These are phyloP conservation scores for Subanguina moxae DNA, from an alignment of 1,140 invertebrate species.

Conservation along the genomic window DNA sequence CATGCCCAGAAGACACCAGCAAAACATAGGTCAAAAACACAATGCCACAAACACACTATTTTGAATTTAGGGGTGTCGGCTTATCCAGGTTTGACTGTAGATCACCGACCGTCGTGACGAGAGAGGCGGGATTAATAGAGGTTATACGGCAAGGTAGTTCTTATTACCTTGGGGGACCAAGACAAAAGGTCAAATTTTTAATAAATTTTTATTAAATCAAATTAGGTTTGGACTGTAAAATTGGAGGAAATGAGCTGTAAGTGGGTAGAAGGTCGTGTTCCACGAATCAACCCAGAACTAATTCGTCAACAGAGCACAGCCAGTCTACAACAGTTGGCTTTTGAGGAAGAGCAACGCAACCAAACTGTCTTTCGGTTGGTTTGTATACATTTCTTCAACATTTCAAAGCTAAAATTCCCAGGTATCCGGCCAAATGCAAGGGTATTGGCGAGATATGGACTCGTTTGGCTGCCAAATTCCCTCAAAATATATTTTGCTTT, in stretches of 20 bases:
- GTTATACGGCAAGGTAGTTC: too few species aligned
- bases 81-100: too few species aligned
- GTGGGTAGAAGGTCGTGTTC: slow-evolving; percentile 42
- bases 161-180: background rate
- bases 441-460: slow-evolving; percentile 40
- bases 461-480: slow-evolving; percentile 24
- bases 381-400: background rate
- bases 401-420: slow-evolving; percentile 4
- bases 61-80: too few species aligned
- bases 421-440: slow-evolving; percentile 39
- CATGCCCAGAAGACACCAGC: too few species aligned
- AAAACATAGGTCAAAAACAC: too few species aligned
- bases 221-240: slow-evolving; percentile 40
- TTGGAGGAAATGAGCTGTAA: slow-evolving; percentile 32
- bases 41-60: too few species aligned
- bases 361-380: slow-evolving; percentile 18
- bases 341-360: slow-evolving; percentile 15
- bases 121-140: too few species aligned
- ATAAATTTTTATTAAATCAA: too few species aligned
- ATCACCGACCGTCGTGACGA: too few species aligned
- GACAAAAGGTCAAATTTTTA: too few species aligned
- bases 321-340: slow-evolving; percentile 10
- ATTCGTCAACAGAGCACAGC: slow-evolving; percentile 14
- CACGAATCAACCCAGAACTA: slow-evolving; percentile 22
- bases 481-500: slow-evolving; percentile 24